Conservation (phyloP, 2,797 vertebrate species). For the Acrossocheilus fasciatus region DNA sequence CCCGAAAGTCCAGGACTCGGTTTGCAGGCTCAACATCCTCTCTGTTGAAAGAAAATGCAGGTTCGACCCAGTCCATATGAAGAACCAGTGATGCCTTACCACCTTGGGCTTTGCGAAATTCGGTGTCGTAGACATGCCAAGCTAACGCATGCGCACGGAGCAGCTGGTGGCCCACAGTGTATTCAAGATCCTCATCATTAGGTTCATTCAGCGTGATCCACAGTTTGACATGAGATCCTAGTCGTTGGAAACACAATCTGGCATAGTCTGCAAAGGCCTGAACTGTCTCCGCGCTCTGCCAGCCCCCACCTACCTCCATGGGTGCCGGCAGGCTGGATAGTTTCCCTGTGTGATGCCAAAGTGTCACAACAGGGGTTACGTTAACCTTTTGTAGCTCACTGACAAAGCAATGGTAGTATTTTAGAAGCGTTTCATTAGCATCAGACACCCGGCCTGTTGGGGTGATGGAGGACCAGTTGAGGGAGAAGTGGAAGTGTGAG, state of each 20-base stretch:
- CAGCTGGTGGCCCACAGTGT: conserved; percentile 87
- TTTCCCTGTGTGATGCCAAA: conserved; percentile 87
- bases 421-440: conserved; percentile 85
- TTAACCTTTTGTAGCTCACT: conserved; percentile 88
- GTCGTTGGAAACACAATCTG: conserved; percentile 86
- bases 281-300: conserved; percentile 86
- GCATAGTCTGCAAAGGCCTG: conserved; percentile 89
- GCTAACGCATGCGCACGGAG: conserved; percentile 89
- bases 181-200: conserved; percentile 84
- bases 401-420: conserved; percentile 90
- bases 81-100: conserved; percentile 91
- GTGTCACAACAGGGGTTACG: conserved; percentile 89
- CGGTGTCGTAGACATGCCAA: conserved; percentile 86
- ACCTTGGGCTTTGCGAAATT: conserved; percentile 85
- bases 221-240: conserved; percentile 88
- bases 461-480: conserved; percentile 91
- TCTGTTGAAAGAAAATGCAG: conserved; percentile 89
- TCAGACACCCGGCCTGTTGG: conserved; percentile 83
- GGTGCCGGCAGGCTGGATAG: conserved; percentile 85
- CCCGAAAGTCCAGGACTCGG: conserved; percentile 88
- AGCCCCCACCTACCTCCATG: conserved; percentile 81
- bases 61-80: conserved; percentile 95
- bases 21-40: conserved; percentile 87
- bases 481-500: conserved; percentile 92
- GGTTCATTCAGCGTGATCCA: conserved; percentile 97